phyloP scores from a whole-genome alignment of 2,113 vertebrate genomes.

The Pseudopipra pipra region DNA sequence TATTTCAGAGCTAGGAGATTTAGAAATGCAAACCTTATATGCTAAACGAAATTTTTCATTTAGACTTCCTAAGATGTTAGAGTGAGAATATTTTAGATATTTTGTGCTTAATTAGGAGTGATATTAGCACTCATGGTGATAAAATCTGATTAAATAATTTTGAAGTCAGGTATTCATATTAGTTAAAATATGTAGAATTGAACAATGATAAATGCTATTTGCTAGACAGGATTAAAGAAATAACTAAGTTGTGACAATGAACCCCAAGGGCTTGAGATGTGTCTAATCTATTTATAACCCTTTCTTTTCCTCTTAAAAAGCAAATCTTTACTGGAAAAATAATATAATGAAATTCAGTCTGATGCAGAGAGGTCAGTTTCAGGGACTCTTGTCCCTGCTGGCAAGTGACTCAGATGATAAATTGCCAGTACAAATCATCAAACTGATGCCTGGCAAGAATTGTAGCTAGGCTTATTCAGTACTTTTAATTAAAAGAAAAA shows the following conservation, averaged over 20 bases:
- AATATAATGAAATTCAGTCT: neutral
- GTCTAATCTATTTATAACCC: constrained; percentile 1
- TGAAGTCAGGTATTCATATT: neutral
- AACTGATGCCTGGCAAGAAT: constrained; percentile 40
- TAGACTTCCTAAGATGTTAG: neutral
- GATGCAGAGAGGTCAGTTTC: constrained; percentile 31
- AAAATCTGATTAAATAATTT: neutral
- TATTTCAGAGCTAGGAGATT: neutral
- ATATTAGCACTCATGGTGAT: neutral
- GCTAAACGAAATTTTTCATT: neutral
- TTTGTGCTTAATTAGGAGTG: neutral
- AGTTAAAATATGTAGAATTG: neutral
- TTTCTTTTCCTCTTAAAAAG: constrained; percentile 12
- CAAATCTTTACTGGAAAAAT: constrained; percentile 11
- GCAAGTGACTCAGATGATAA: constrained; percentile 48
- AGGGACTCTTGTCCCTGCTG: constrained; percentile 35
- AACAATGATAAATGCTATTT: neutral
- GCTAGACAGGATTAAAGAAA: neutral
- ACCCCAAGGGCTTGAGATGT: neutral
- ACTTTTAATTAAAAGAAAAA: constrained; percentile 53
- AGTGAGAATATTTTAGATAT: neutral
- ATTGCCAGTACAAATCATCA: constrained; percentile 31
- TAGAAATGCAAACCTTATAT: neutral
- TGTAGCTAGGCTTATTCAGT: neutral
- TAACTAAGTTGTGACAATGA: neutral